Evolutionary conservation across 2,888 invertebrate genomes (phyloP).

Genomic region (Oligia latruncula): DNA sequence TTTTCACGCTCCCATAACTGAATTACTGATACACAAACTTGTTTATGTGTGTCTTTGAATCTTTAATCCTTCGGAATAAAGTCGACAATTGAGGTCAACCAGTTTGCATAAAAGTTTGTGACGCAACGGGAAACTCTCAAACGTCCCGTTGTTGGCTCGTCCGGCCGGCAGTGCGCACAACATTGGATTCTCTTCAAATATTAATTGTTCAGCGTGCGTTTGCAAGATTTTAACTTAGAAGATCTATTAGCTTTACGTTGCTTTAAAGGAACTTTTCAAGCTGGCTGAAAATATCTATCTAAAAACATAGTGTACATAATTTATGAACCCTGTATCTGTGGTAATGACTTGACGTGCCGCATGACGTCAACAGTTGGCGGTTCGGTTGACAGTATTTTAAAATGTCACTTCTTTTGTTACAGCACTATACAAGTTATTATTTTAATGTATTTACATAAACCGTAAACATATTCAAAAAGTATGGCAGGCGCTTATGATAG

Average conservation of each 20-base stretch:
- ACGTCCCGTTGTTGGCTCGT: conserved; percentile 66
- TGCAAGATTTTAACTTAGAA: conserved; percentile 55
- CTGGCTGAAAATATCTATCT: neutral
- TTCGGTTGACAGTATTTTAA: conserved; percentile 16
- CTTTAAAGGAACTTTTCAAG: neutral
- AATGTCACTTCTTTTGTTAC: neutral
- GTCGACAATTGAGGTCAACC: conserved; percentile 43
- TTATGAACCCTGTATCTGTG: neutral
- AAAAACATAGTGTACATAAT: neutral
- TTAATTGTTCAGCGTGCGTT: conserved; percentile 63
- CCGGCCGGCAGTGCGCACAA: conserved; percentile 66
- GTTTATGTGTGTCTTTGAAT: conserved; percentile 26
- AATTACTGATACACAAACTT: conserved; percentile 71
- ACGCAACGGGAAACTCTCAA: conserved; percentile 61
- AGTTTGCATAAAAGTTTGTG: conserved; percentile 36
- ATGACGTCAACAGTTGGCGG: neutral
- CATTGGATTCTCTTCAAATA: conserved; percentile 71
- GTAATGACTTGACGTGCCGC: neutral
- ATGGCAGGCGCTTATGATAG: neutral
- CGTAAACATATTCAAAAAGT: conserved; percentile 3
- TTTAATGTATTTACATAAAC: conserved; percentile 1
- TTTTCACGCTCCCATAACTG: conserved; percentile 77
- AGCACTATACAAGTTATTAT: neutral
- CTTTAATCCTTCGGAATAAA: conserved; percentile 52
- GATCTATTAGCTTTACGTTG: conserved; percentile 1